phyloP scores from a whole-genome alignment of 2,797 vertebrate genomes.

The Delichon dasypus region DNA sequence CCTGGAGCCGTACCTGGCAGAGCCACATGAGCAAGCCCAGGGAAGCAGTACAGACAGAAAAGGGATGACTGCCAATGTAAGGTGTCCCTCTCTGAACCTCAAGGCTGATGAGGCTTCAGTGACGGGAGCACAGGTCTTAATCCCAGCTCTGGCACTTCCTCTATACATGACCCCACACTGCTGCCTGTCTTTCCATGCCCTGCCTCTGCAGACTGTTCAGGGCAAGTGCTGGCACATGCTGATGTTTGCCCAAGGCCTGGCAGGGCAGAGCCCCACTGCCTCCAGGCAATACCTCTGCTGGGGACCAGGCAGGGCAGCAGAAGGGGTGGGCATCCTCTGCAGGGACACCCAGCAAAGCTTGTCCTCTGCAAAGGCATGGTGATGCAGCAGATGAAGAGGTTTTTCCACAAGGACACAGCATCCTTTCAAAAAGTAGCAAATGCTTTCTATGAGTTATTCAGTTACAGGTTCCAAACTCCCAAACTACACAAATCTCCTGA shows the following conservation, averaged over 20 bases:
- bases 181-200: neutral
- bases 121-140: neutral
- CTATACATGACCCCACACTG: fast-evolving
- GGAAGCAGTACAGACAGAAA: neutral
- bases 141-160: neutral
- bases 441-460: slow-evolving; percentile 65
- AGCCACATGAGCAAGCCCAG: neutral
- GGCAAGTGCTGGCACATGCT: fast-evolving
- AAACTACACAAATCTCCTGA: slow-evolving; percentile 75
- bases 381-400: slow-evolving; percentile 46
- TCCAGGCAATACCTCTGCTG: neutral
- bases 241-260: neutral
- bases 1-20: neutral
- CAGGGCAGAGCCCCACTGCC: neutral
- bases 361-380: neutral
- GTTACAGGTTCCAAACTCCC: slow-evolving; percentile 72
- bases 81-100: neutral
- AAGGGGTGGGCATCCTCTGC: neutral
- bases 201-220: neutral
- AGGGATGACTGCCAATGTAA: neutral
- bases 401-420: slow-evolving; percentile 63
- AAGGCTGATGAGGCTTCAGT: neutral
- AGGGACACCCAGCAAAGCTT: neutral
- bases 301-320: neutral
- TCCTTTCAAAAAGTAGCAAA: slow-evolving; percentile 66